These are phyloP conservation scores for Neodiprion lecontei DNA, from an alignment of 1,140 invertebrate genomes.

Conservation along the genomic window DNA sequence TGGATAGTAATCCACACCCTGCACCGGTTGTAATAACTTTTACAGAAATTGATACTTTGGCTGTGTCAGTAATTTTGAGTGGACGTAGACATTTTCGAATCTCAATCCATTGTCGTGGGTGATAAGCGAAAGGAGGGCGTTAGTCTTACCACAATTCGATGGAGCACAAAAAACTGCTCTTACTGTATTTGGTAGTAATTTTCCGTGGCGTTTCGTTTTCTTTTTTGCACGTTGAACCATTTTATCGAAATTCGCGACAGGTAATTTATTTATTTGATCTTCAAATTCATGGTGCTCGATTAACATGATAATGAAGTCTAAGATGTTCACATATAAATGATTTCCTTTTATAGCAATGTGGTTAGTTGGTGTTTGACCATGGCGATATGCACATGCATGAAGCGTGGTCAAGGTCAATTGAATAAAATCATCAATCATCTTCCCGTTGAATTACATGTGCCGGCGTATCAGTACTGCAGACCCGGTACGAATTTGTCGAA, in stretches of 20 bases:
- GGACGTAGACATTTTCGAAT: slow-evolving; percentile 49
- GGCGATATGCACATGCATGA: not conserved
- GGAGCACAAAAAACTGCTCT: slow-evolving; percentile 39
- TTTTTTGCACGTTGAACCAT: slow-evolving; percentile 15
- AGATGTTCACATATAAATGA: slow-evolving; percentile 13
- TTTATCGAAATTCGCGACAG: slow-evolving; percentile 26
- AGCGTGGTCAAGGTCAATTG: slow-evolving; percentile 35
- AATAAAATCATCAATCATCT: slow-evolving; percentile 53
- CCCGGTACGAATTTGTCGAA: slow-evolving; percentile 56
- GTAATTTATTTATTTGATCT: slow-evolving; percentile 26
- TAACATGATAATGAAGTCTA: not conserved
- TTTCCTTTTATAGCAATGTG: not conserved
- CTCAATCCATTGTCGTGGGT: slow-evolving; percentile 43
- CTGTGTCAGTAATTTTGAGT: slow-evolving; percentile 41
- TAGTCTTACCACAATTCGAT: slow-evolving; percentile 48
- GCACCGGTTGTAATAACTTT: slow-evolving; percentile 31
- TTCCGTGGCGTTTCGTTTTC: slow-evolving; percentile 28
- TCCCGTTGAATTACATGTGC: slow-evolving; percentile 57
- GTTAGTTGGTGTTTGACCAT: not conserved
- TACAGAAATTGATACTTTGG: slow-evolving; percentile 41
- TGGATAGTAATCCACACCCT: slow-evolving; percentile 20
- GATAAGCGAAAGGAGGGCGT: slow-evolving; percentile 44
- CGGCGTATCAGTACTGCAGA: slow-evolving; percentile 58
- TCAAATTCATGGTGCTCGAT: slow-evolving; percentile 30
- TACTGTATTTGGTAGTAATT: slow-evolving; percentile 41